phyloP scores from a whole-genome alignment of 1,140 invertebrate genomes.

The Saccostrea cuccullata region DNA sequence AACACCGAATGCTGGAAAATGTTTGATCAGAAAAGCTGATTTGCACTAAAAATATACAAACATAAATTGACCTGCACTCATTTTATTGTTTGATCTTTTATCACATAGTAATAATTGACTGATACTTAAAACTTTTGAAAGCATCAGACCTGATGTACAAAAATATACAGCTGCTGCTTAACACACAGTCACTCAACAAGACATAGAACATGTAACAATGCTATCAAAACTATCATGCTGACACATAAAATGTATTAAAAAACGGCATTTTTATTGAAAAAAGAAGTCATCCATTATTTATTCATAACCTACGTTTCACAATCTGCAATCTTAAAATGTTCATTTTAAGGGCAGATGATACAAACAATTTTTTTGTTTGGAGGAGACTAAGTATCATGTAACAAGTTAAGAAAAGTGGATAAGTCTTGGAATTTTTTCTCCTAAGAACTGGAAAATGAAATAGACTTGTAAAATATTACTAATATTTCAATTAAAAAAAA shows the following conservation, averaged over 20 bases:
- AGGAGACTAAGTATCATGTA: no score
- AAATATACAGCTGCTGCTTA: constrained; percentile 12
- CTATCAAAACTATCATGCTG: neutral
- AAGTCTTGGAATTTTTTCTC: no score
- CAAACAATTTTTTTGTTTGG: no score
- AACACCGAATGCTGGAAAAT: no score
- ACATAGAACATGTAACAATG: neutral
- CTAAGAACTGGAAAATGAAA: no score
- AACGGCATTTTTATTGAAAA: neutral
- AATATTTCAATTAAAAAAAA: no score
- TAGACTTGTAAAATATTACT: no score
- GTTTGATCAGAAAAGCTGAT: neutral
- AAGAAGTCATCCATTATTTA: neutral
- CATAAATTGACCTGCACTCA: neutral
- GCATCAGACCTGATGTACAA: constrained; percentile 1
- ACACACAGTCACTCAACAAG: constrained; percentile 15
- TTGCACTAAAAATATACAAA: neutral
- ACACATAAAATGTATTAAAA: neutral
- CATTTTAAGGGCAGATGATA: no score
- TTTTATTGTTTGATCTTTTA: constrained; percentile 22
- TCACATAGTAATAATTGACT: neutral
- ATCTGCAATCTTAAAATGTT: neutral
- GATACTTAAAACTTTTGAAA: neutral
- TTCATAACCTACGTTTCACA: neutral
- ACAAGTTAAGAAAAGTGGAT: no score